Conservation (phyloP, 2,797 vertebrate genomes). For the Pseudochirops cupreus region DNA sequence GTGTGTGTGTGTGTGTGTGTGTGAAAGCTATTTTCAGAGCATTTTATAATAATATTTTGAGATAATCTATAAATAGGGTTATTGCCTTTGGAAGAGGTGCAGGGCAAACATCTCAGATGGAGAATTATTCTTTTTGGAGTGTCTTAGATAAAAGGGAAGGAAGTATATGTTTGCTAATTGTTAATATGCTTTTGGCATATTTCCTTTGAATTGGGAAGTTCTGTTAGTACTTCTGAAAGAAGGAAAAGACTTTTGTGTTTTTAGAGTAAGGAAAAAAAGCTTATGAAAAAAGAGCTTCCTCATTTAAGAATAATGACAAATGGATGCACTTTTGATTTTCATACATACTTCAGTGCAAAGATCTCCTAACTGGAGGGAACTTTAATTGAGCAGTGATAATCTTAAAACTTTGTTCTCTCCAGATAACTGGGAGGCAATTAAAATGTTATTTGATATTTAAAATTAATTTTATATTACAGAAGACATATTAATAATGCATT, state of each 20-base stretch:
- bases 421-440: conserved; percentile 46
- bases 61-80: background rate
- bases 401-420: conserved; percentile 44
- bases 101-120: background rate
- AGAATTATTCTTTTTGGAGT: background rate
- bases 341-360: background rate
- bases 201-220: conserved; percentile 39
- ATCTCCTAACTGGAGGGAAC: background rate
- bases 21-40: conserved; percentile 47
- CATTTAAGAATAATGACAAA: background rate
- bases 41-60: conserved; percentile 11
- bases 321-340: background rate
- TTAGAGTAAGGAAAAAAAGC: background rate
- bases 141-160: background rate
- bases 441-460: conserved; percentile 35
- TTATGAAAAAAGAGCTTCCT: too few relatives aligned
- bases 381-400: conserved; percentile 42
- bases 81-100: background rate
- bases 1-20: too few relatives aligned
- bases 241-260: background rate
- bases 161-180: background rate
- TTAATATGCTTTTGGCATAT: conserved; percentile 25
- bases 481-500: background rate
- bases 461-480: conserved; percentile 4
- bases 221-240: conserved; percentile 13